phyloP scores from a whole-genome alignment of 1,140 invertebrate species.

The Medauroidea extradentata region DNA sequence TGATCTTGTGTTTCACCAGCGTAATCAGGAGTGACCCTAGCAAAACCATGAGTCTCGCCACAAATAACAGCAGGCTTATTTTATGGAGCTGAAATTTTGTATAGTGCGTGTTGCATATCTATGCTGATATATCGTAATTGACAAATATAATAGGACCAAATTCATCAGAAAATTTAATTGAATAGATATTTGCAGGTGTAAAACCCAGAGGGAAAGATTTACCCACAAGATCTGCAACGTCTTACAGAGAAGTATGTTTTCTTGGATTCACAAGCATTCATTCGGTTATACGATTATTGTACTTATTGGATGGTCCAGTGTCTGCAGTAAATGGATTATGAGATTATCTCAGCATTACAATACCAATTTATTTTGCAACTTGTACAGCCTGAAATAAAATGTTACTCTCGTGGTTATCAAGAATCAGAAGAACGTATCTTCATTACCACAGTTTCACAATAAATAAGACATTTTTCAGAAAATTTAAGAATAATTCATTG shows the following conservation, averaged over 20 bases:
- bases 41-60: too few relatives aligned
- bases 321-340: constrained; percentile 41
- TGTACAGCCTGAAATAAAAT: constrained; percentile 26
- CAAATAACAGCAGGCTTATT: too few relatives aligned
- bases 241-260: constrained; percentile 29
- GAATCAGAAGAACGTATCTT: constrained; percentile 36
- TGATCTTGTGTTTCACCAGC: neutral
- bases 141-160: constrained; percentile 36
- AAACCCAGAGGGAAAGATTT: constrained; percentile 19
- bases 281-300: constrained; percentile 44
- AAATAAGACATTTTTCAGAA: constrained; percentile 34
- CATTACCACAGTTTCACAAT: constrained; percentile 23
- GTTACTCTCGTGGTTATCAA: constrained; percentile 41
- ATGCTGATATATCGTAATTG: constrained; percentile 32
- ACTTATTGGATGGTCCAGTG: constrained; percentile 36
- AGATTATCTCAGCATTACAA: constrained; percentile 32
- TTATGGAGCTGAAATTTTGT: neutral
- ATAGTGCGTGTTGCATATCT: constrained; percentile 33
- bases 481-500: constrained; percentile 27
- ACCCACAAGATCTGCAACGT: constrained; percentile 29
- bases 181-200: constrained; percentile 33
- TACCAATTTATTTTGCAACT: constrained; percentile 30
- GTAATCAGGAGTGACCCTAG: neutral
- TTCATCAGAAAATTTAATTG: constrained; percentile 30
- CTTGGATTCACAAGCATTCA: constrained; percentile 32